Evolutionary conservation across 2,888 invertebrate genomes (phyloP).

Genomic region (Dryocosmus kuriphilus): DNA sequence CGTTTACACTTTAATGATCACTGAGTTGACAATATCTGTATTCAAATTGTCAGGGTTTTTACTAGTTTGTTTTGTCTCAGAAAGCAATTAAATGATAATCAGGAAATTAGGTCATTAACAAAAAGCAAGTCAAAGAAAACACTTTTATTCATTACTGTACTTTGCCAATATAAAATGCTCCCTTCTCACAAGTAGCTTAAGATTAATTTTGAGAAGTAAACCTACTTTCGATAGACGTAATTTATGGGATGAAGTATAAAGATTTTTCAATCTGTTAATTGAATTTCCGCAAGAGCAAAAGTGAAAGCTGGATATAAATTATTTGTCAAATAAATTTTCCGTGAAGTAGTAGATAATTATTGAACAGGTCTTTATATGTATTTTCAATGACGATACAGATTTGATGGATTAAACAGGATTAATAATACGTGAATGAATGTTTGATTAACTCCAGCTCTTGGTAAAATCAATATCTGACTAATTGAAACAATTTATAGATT

Average conservation of each 20-base stretch:
- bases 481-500: constrained; percentile 13
- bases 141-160: not conserved
- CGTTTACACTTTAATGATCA: constrained; percentile 22
- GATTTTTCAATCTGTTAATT: constrained; percentile 15
- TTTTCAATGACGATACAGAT: not conserved
- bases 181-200: not conserved
- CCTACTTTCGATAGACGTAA: not conserved
- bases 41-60: constrained; percentile 9
- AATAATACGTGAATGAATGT: not conserved
- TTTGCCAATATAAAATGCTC: not conserved
- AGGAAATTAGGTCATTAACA: not conserved
- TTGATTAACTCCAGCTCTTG: not conserved
- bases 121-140: not conserved
- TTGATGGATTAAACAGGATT: not conserved
- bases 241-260: not conserved
- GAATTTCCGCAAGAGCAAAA: constrained; percentile 1
- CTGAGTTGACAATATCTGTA: not conserved
- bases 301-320: constrained; percentile 36
- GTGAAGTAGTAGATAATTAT: constrained; percentile 18
- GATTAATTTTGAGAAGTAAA: not conserved
- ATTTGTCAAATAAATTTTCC: constrained; percentile 15
- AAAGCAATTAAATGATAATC: not conserved
- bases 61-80: not conserved
- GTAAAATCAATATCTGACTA: constrained; percentile 8
- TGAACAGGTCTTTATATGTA: constrained; percentile 9